Evolutionary conservation across 2,113 vertebrate species (phyloP), one percentile per base, ranked within the genome.

Genomic region (Sylvietta virens): DNA sequence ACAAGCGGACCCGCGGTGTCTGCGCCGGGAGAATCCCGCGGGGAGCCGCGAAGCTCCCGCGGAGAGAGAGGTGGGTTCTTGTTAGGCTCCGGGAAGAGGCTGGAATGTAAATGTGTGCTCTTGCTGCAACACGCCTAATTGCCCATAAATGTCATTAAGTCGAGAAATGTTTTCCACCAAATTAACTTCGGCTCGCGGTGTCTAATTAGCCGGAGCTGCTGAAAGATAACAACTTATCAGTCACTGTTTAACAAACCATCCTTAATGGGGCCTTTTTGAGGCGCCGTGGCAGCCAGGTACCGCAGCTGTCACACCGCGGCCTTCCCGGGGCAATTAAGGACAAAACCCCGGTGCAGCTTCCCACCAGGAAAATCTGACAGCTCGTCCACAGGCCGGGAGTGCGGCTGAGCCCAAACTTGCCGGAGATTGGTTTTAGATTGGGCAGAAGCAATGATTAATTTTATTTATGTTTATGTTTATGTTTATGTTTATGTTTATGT

Each of bases 81-180:
- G n/a, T n/a, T n/a, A n/a, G n/a, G 93, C 92, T 45, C 94, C 85
- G 94, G 95, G 78, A 95, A 97, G 48, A 89, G 95, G 78, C 96
- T 88, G 97, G 88, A 72, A 95, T 97, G 95, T 69, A 82, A 97
- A 96, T 95, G 97, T 45, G 93, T 19, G 53, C 89, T 85, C 95
- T 89, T 70, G 86, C 95, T 79, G 90, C 95, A 73, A 70, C 79
- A 8, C 94, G 98, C 95, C 97, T 98, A 98, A 98, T 98, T 98
- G 97, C 97, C 98, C 97, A 97, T 98, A 98, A 98, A 98, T 98
- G 98, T 98, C 98, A 98, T 98, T 98, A 98, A 97, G 97, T 90
- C 96, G 88, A 98, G 97, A 98, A 98, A 98, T 97, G 97, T 98
- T 98, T 98, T 98, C 98, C 97, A 98, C 97, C 97, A 98, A 98